These are phyloP conservation scores for Rhopalosiphum padi DNA, from an alignment of 1,140 invertebrate genomes.

Conservation along the genomic window DNA sequence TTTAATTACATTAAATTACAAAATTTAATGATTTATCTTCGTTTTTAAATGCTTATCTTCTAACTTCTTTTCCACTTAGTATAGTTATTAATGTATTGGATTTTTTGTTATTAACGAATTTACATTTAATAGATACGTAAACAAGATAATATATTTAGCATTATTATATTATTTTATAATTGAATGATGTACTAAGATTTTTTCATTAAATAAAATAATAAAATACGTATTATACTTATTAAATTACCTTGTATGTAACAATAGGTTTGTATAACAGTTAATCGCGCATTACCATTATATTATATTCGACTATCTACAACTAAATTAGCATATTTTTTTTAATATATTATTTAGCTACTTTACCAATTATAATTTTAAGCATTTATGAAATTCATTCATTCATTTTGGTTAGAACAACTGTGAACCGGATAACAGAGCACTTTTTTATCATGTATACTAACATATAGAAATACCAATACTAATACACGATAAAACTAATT, in stretches of 20 bases:
- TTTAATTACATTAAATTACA: background rate
- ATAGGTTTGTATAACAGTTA: background rate
- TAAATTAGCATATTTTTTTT: background rate
- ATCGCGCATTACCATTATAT: background rate
- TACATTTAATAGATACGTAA: background rate
- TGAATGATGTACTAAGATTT: background rate
- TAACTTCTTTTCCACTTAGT: background rate
- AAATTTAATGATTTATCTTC: background rate
- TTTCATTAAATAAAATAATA: constrained; percentile 4
- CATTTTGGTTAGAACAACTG: background rate
- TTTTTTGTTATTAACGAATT: background rate
- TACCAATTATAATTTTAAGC: background rate
- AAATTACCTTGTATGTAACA: background rate
- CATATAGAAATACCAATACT: background rate
- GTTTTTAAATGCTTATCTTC: background rate
- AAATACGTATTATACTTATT: background rate
- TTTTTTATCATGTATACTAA: background rate
- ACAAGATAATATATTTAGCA: background rate
- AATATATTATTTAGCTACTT: background rate
- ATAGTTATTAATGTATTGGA: background rate
- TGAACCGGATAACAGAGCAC: background rate
- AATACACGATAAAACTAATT: background rate
- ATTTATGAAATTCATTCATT: background rate
- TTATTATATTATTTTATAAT: background rate
- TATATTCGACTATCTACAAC: background rate